These are phyloP conservation scores for Hydrotaea diabolus DNA, from an alignment of 2,888 invertebrate species.

Conservation along the genomic window DNA sequence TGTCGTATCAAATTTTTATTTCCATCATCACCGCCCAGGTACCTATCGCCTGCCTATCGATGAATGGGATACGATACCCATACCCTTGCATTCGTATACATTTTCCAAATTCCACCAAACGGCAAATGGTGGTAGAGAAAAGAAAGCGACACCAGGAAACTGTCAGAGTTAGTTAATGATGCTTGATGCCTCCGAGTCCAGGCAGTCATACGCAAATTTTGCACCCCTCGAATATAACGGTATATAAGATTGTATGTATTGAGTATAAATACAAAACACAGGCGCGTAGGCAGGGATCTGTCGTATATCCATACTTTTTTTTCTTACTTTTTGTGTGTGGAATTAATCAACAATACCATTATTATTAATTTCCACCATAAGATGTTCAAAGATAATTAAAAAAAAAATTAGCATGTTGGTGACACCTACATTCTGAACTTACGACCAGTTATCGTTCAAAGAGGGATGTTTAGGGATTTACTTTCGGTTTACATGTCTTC, in stretches of 20 bases:
- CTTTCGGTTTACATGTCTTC: not conserved
- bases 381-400: no score
- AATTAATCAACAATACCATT: constrained; percentile 3
- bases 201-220: constrained; percentile 56
- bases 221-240: constrained; percentile 37
- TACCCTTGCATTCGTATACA: no score
- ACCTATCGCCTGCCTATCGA: no score
- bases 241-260: constrained; percentile 38
- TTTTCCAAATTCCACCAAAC: constrained; percentile 12
- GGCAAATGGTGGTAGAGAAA: constrained; percentile 12
- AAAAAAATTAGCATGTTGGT: no score
- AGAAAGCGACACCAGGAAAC: constrained; percentile 20
- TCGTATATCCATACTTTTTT: constrained; percentile 19
- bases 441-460: no score
- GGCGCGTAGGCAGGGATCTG: constrained; percentile 39
- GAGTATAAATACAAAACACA: constrained; percentile 50
- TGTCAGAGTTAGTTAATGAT: constrained; percentile 14
- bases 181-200: constrained; percentile 25
- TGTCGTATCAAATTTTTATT: not conserved
- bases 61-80: not conserved
- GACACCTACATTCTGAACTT: no score
- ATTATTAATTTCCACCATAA: no score
- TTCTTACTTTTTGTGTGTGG: constrained; percentile 10
- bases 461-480: not conserved
- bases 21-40: not conserved